Conservation (phyloP, 1,140 invertebrate genomes). For the Danaus melanippus region DNA sequence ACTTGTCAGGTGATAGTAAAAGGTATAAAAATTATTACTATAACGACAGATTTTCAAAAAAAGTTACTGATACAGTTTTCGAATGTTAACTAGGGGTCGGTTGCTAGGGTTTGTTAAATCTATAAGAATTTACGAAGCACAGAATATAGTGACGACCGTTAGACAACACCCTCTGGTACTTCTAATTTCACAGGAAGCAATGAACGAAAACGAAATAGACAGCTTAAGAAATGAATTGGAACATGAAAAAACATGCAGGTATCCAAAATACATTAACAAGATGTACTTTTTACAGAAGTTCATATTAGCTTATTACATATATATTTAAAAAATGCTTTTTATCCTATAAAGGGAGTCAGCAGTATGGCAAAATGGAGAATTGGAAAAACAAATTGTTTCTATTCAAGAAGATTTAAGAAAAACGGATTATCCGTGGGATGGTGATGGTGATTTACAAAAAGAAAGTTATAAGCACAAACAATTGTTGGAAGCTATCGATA, state of each 20-base stretch:
- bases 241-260: slow-evolving; percentile 68
- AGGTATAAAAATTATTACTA: too few relatives aligned
- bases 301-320: slow-evolving; percentile 7
- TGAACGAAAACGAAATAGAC: slow-evolving; percentile 66
- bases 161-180: not conserved
- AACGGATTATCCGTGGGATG: slow-evolving; percentile 57
- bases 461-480: slow-evolving; percentile 50
- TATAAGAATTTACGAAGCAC: slow-evolving; percentile 12
- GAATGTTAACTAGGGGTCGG: not conserved
- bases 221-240: slow-evolving; percentile 63
- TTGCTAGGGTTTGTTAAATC: slow-evolving; percentile 23
- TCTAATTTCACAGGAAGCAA: slow-evolving; percentile 9
- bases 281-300: too few relatives aligned
- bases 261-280: not conserved
- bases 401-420: slow-evolving; percentile 64
- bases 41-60: too few relatives aligned
- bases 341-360: slow-evolving; percentile 51
- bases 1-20: too few relatives aligned
- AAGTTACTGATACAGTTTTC: too few relatives aligned
- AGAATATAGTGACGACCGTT: slow-evolving; percentile 2
- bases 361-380: slow-evolving; percentile 59
- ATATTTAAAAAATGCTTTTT: slow-evolving; percentile 13
- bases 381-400: slow-evolving; percentile 61
- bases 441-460: slow-evolving; percentile 49
- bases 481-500: slow-evolving; percentile 53